Base-by-base conservation (phyloP, 1,140 invertebrate species). In the Cheumatopsyche charites region DNA sequence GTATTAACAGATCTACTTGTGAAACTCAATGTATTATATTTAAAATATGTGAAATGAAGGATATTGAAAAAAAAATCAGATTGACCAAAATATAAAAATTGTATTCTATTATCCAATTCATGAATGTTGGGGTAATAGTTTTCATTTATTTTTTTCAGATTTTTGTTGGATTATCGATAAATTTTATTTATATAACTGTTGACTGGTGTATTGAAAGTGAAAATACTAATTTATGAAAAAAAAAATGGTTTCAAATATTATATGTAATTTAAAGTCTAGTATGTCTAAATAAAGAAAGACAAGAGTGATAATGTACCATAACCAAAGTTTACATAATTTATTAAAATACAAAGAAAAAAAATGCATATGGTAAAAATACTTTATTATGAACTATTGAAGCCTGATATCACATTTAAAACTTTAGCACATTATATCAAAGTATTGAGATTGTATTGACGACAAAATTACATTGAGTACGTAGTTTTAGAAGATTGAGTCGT, bases 401-500 rank as follows among this genome's bases (percentile, higher is more conserved):
- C 74, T 49, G 58, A 36, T 73, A 73, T 75, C 71, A 75, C 65
- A 73, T 67, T 62, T 26, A 62, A 21, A 15, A 47, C 45, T 17
- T 70, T 45, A 9, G 25, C 21, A 61, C 65, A 49, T 69, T 63
- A 67, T 29, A 26, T 72, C 69, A 21, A 43, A 58, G 25, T 58
- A 58, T 25, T 13, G 12, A 58, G 25, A 58, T 2, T 52, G 12
- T 25, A 12, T 58, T 58, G 55, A 23, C 55, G 26, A 66, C 17
- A 9, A 45, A 52, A 26, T 81, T 81, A 85, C 81, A 87, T 87
- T 77, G 84, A 78, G 73, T 84, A 84, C 68, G 83, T 82, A 13
- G 83, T 81, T 79, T 87, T 87, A 73, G 85, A 81, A 71, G 86
- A 85, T 77, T 87, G 86, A 73, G 80, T 83, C 58, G 85, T 80